These are phyloP conservation scores for Danio tinwini DNA, from an alignment of 2,797 vertebrate species.

Conservation along the genomic window DNA sequence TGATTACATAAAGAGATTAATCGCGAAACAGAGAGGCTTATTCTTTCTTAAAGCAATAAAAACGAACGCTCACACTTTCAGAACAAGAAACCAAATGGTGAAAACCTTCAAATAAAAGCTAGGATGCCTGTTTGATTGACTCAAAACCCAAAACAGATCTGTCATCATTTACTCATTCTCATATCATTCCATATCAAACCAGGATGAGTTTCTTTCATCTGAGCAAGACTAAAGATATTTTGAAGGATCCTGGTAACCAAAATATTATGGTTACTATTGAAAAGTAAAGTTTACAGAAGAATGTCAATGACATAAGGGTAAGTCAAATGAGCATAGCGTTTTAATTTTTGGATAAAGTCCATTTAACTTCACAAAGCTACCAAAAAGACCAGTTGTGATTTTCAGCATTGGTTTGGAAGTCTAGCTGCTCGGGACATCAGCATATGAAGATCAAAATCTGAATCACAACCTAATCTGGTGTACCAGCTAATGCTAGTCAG, in stretches of 20 bases:
- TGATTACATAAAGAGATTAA: slow-evolving; percentile 44
- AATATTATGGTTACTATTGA: neutral
- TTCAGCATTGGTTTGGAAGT: neutral
- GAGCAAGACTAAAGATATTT: neutral
- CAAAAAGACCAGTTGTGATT: neutral
- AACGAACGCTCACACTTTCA: neutral
- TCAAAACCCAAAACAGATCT: neutral
- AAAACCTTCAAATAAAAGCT: neutral
- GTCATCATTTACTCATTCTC: neutral
- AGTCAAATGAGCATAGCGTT: neutral
- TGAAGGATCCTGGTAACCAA: neutral
- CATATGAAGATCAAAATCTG: neutral
- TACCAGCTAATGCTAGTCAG: slow-evolving; percentile 6
- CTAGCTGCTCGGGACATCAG: slow-evolving; percentile 1
- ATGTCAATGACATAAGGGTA: neutral
- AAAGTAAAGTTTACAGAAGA: neutral
- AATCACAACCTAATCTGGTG: neutral
- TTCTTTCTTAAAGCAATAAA: slow-evolving; percentile 21
- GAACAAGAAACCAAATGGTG: slow-evolving; percentile 7
- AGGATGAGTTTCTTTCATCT: neutral
- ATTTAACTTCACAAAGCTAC: slow-evolving; percentile 3
- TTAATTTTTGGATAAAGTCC: neutral
- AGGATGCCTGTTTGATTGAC: neutral
- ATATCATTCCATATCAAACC: neutral
- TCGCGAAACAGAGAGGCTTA: neutral